phyloP scores from a whole-genome alignment of 2,113 vertebrate species.

The Dasyurus viverrinus region DNA sequence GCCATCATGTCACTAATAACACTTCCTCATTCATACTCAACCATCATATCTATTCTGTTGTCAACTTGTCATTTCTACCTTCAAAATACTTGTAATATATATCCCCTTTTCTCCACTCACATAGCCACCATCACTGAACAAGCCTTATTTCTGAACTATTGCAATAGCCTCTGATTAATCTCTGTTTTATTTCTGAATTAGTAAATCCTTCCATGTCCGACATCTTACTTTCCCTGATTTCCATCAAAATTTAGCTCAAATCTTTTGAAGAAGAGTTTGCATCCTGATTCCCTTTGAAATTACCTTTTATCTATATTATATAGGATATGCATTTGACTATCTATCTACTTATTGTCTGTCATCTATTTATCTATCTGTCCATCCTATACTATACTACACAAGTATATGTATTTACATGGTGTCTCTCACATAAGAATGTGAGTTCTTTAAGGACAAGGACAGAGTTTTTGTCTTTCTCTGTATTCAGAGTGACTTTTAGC shows the following conservation, averaged over 20 bases:
- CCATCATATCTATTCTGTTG: background rate
- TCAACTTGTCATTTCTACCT: background rate
- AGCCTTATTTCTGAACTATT: too few species aligned
- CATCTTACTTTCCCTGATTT: background rate
- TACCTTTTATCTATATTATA: background rate
- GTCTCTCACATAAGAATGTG: background rate
- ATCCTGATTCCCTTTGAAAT: background rate
- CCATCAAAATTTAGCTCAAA: background rate
- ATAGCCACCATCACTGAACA: background rate
- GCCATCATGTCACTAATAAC: background rate
- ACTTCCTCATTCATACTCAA: background rate
- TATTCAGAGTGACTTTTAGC: background rate
- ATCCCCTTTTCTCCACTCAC: background rate
- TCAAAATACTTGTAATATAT: background rate
- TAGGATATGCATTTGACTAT: background rate
- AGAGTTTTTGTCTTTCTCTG: background rate
- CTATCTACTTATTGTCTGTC: too few species aligned
- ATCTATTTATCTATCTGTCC: too few species aligned
- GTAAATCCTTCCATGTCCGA: background rate
- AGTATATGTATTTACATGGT: background rate
- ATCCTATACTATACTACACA: background rate
- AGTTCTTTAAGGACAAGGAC: background rate
- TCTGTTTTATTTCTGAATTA: background rate
- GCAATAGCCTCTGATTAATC: too few species aligned
- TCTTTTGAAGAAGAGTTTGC: background rate